Evolutionary conservation across 2,797 vertebrate genomes (phyloP).

Genomic region (Platalea minor): DNA sequence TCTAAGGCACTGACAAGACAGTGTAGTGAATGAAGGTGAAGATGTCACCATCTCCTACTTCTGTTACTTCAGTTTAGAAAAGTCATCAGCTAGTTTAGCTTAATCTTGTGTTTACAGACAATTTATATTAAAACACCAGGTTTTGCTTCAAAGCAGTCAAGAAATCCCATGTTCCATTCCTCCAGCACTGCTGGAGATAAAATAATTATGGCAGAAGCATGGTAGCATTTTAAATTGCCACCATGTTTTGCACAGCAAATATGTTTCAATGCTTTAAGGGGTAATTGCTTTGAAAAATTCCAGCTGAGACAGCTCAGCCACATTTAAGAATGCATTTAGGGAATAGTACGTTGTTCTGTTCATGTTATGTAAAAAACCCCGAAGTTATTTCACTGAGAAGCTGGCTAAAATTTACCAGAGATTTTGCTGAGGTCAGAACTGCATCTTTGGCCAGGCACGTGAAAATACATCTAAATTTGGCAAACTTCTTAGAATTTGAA

Average conservation of each 20-base stretch:
- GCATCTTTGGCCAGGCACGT: background rate
- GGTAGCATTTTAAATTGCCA: conserved; percentile 12
- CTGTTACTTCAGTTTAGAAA: background rate
- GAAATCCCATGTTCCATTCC: background rate
- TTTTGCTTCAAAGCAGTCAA: background rate
- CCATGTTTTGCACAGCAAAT: background rate
- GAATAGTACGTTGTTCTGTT: background rate
- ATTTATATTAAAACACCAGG: background rate
- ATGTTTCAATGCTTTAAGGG: background rate
- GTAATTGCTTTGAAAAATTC: conserved; percentile 27
- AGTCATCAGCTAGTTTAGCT: background rate
- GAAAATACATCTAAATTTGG: background rate
- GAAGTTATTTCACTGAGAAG: background rate
- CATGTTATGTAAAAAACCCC: background rate
- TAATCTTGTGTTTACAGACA: background rate
- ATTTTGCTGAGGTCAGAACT: background rate
- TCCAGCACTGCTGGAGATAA: background rate
- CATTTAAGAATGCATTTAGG: background rate
- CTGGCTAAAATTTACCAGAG: background rate
- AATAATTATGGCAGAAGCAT: background rate
- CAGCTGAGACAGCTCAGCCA: background rate
- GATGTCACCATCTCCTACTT: background rate
- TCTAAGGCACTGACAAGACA: background rate
- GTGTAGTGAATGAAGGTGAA: background rate
- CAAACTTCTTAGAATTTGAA: background rate